A percentile compares a stretch with the other conserved stretches of the same genome.
phyloP scores from a whole-genome alignment of 2,888 invertebrate species.

The Liodrosophila aerea region DNA sequence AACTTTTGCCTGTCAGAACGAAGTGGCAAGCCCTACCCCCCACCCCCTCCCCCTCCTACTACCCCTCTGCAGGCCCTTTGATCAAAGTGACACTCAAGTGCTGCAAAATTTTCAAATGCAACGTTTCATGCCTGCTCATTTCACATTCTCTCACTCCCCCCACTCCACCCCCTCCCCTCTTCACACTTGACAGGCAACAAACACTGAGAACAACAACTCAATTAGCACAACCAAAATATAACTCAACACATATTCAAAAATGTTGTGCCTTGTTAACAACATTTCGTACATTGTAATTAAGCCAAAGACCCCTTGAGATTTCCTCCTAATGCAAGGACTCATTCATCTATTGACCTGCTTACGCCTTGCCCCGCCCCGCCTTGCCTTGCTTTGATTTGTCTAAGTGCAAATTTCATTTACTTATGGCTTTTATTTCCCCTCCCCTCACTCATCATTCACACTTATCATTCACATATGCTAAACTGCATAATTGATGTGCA shows the following conservation, averaged over 20 bases:
- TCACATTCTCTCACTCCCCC: background rate
- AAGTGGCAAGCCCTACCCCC: constrained; percentile 21
- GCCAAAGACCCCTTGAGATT: constrained; percentile 11
- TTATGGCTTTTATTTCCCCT: background rate
- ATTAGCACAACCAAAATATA: constrained; percentile 47
- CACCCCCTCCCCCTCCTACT: background rate
- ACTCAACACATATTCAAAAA: constrained; percentile 18
- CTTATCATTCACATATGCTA: background rate
- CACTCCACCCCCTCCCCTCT: background rate
- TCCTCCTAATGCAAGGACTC: too few relatives aligned
- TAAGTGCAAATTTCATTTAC: constrained; percentile 15
- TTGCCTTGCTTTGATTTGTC: background rate
- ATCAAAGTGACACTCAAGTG: constrained; percentile 59
- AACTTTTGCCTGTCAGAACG: constrained; percentile 60
- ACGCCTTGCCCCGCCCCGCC: too few relatives aligned
- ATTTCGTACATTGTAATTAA: constrained; percentile 13
- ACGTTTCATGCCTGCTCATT: constrained; percentile 7
- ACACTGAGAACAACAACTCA: constrained; percentile 56
- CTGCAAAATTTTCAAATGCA: constrained; percentile 49
- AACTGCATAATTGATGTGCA: constrained; percentile 34
- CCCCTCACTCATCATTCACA: too few relatives aligned
- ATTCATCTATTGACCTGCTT: background rate
- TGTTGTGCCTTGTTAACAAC: constrained; percentile 4
- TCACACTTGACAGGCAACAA: constrained; percentile 38
- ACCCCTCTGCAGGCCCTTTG: constrained; percentile 14